A percentile compares a stretch with the other conserved stretches of the same genome.
phyloP scores from a whole-genome alignment of 2,797 vertebrate species.

The Gephyroberyx darwinii region DNA sequence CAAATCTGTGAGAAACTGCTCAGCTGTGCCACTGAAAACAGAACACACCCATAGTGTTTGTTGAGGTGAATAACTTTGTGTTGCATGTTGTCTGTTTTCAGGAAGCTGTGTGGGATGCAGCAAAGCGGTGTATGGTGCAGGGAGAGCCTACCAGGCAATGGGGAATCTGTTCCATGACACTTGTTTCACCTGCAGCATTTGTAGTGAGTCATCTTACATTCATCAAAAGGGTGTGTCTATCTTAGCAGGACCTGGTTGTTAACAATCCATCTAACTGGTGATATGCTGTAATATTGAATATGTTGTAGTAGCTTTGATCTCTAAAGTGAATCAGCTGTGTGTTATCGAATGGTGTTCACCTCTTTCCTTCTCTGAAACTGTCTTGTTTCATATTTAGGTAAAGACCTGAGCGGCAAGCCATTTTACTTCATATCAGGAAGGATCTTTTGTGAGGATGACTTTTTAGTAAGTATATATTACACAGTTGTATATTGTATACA shows the following conservation, averaged over 20 bases:
- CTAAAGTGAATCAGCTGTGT: not conserved
- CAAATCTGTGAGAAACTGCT: not conserved
- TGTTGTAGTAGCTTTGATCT: not conserved
- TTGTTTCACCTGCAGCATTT: constrained; percentile 88
- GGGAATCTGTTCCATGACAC: constrained; percentile 85
- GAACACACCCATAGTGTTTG: not conserved
- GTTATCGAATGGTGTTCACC: constrained; percentile 5
- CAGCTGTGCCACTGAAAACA: not conserved
- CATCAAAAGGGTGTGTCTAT: too few relatives aligned
- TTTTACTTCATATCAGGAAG: constrained; percentile 72
- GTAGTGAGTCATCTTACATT: constrained; percentile 68
- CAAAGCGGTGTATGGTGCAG: constrained; percentile 39
- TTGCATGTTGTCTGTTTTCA: constrained; percentile 27
- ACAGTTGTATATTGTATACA: not conserved
- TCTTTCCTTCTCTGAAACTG: not conserved
- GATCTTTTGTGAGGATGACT: constrained; percentile 76
- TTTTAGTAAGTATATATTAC: constrained; percentile 56
- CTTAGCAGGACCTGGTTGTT: too few relatives aligned
- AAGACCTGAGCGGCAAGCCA: constrained; percentile 60
- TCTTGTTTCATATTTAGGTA: constrained; percentile 49
- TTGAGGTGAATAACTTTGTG: not conserved
- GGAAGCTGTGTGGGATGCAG: constrained; percentile 68
- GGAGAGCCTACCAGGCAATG: constrained; percentile 86
- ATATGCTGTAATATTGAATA: not conserved
- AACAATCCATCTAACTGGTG: not conserved